Base-by-base conservation (phyloP, 2,113 vertebrate genomes). In the Ciconia boyciana region DNA sequence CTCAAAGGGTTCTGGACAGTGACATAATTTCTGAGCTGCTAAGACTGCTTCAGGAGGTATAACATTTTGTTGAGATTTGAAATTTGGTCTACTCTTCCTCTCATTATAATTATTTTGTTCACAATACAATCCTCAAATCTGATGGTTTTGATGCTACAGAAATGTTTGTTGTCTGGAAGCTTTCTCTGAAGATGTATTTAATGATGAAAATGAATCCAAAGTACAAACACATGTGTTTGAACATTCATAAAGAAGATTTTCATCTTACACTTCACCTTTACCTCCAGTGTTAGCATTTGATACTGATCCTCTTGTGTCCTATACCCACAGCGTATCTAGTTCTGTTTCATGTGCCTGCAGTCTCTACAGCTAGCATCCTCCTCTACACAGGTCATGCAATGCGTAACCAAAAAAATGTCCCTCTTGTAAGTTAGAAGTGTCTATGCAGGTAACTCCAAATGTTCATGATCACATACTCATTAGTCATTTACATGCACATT, bases 301-400 rank as follows among this genome's bases (percentile, higher is more conserved):
- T 49, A 70, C 29, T 60, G 46, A 58, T 54, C 14, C 5, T 58
- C 14, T 43, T 60, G 10, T 58, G 52, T 46, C 13, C 43, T 70
- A 49, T 36, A 55, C 1, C 5, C 34, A 78, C 34, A 69, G 13
- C 1, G 20, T 51, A 69, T 64, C 28, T 87, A 17, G 9, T 22
- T 71, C 49, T 18, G 14, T 13, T 80, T 77, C 26, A 25, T n/a
- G 10, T 15, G 4, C 10, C 15, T 49, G 9, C 19, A 60, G 15
- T 26, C 6, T 61, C 32, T 61, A 8, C 20, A 74, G 13, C 7
- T 39, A 28, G 1, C 14, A 48, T 29, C 0, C 0, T 71, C 13
- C 9, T 83, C 71, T 57, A 76, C 0, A 0, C 5, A 75, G 24
- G 5, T 65, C 17, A 54, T 43, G 24, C 36, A 72, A 39, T 13